Evolutionary conservation across 2,797 vertebrate genomes (phyloP), one percentile per base, ranked within the genome.

Genomic region (Podarcis lilfordi): DNA sequence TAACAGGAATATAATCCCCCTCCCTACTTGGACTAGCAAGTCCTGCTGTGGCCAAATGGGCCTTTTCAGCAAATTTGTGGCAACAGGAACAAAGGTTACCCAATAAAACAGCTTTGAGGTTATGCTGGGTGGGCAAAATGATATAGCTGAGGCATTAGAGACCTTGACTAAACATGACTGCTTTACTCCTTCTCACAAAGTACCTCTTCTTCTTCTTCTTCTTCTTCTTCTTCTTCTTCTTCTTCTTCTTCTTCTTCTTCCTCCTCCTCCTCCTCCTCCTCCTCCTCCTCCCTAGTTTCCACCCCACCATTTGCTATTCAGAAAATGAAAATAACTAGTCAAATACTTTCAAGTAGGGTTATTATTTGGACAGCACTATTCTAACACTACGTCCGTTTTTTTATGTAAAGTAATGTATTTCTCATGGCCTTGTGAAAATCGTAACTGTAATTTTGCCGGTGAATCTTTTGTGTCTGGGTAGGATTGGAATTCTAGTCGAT

Each of bases 341-440:
- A 88, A 79, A 88, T 79, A 35, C 23, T 79, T 83, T 84, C 75
- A 78, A 88, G 66, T 32, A 40, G 64, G 64, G 25, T n/a, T 71
- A 78, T 69, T 79, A 27, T 69, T 78, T 69, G 81, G 37, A 78
- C 17, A n/a, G 19, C 10, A 32, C 45, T 69, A 69, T 61, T 83
- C 45, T 59, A 88, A 23, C 8, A 40, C 11, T 45, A 32, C 2
- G 17, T 69, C 74, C 55, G 1, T 71, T 66, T 55, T 55, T 50
- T 78, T 25, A 27, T 40, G 59, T 37, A 71, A 23, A 25, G 3
- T 59, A 19, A 4, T 29, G 37, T 88, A 61, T 69, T 78, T 83
- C 64, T 74, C 37, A 32, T 6, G 7, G 21, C 32, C 59, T 84
- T 88, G 75, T 55, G 3, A 19, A n/a, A 88, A 88, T 77, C 5